Conservation (phyloP, 2,888 invertebrate species). For the Onchidella celtica region DNA sequence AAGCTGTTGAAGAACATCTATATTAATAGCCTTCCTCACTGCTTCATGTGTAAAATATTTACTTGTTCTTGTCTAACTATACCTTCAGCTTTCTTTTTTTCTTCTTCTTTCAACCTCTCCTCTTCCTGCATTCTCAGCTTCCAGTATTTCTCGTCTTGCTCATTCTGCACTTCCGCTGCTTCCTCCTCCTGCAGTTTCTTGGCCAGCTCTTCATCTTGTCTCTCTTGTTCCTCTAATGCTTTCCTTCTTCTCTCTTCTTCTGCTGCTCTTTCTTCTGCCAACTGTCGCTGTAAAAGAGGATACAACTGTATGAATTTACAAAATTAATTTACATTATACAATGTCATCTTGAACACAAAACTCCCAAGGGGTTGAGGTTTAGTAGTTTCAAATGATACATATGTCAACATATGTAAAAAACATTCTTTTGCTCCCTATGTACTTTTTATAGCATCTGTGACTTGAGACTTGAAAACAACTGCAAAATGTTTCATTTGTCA, state of each 20-base stretch:
- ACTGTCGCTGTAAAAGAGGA: not conserved
- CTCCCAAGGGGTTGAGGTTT: too few species aligned
- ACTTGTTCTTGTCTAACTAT: not conserved
- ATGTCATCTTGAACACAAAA: too few species aligned
- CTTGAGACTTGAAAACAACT: too few species aligned
- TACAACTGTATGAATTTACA: too few species aligned
- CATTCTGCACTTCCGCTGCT: constrained; percentile 70
- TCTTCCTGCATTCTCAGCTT: constrained; percentile 68
- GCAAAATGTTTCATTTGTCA: too few species aligned
- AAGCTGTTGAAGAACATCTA: too few species aligned
- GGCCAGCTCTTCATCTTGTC: constrained; percentile 55
- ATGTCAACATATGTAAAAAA: too few species aligned
- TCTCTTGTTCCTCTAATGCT: constrained; percentile 61
- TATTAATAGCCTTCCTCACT: too few species aligned
- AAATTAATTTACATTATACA: too few species aligned
- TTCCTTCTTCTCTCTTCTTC: constrained; percentile 56
- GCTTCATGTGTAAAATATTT: not conserved
- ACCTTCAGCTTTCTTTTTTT: constrained; percentile 39
- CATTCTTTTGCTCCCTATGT: too few species aligned
- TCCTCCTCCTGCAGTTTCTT: constrained; percentile 60
- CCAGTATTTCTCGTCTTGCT: constrained; percentile 69
- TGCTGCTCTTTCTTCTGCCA: constrained; percentile 33
- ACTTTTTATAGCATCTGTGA: too few species aligned
- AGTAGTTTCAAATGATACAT: too few species aligned
- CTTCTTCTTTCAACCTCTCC: constrained; percentile 53